Evolutionary conservation across 1,140 invertebrate genomes (phyloP), one percentile per base, ranked within the genome.

Genomic region (Halictus rubicundus): DNA sequence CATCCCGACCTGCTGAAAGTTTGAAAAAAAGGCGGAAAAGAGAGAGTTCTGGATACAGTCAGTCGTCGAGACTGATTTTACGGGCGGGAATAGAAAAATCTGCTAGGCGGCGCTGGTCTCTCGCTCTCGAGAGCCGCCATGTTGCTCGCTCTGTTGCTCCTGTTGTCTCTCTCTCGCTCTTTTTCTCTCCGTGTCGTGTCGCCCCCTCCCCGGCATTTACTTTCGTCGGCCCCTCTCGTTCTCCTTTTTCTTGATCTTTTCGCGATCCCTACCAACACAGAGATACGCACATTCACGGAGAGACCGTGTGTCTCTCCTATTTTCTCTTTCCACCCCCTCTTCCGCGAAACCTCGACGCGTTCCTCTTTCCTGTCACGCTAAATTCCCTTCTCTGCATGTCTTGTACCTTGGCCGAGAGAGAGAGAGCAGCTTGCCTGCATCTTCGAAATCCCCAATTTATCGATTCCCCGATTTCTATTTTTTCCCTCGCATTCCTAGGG

Each of bases 31-130:
- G 14, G 42, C 10, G 10, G 42, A 16, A 66, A n/a, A 1, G n/a
- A 68, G 39, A 46, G n/a, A 39, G 54, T 54, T 54, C 32, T 32
- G 32, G 32, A 32, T 16, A 10, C 4, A 25, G 54, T 27, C 4
- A 25, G 54, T 27, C n/a, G 37, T 68, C 68, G 71, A 64, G 69
- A 81, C 72, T 42, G 37, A 68, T 27, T 84, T 73, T 46, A 80
- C 81, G 84, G 89, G 87, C 89, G 86, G 88, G 90, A 90, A 88
- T 87, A 85, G 91, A 92, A 92, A 93, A 92, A 91, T 76, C 88
- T 82, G 78, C 88, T 89, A 92, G 91, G 86, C 85, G 91, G 91
- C 92, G 91, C 91, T 91, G 63, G 66, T 78, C 68, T 86, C 82
- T 84, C 71, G 59, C 71, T 66, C 60, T 46, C 12, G 42, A 32